These are phyloP conservation scores for Hydropsyche betteni DNA, from an alignment of 2,888 invertebrate species.

Conservation along the genomic window DNA sequence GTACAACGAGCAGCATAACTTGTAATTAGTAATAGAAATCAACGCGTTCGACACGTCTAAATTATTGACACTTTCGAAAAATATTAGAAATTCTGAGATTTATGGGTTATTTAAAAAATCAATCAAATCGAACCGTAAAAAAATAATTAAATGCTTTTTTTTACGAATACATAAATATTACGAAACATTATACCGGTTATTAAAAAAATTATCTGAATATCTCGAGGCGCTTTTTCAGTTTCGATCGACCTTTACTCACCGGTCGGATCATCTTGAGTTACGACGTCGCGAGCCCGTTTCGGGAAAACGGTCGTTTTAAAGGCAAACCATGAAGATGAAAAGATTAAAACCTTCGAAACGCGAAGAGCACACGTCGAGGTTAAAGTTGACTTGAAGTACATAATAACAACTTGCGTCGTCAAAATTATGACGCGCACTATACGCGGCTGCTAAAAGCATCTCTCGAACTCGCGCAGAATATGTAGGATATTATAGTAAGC, in stretches of 20 bases:
- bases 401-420: constrained; percentile 14
- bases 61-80: too few species aligned
- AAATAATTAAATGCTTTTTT: too few species aligned
- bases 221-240: constrained; percentile 2
- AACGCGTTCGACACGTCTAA: too few species aligned
- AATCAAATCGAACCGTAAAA: too few species aligned
- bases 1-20: too few species aligned
- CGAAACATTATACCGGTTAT: too few species aligned
- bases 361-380: constrained; percentile 16
- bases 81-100: too few species aligned
- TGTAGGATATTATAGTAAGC: neutral
- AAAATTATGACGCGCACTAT: constrained; percentile 14
- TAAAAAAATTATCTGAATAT: too few species aligned
- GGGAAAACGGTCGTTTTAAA: constrained; percentile 24
- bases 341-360: constrained; percentile 26
- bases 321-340: constrained; percentile 14
- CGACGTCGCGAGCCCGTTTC: constrained; percentile 12
- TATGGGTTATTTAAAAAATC: too few species aligned
- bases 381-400: constrained; percentile 14
- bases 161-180: too few species aligned
- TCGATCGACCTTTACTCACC: constrained; percentile 23
- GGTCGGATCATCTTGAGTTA: constrained; percentile 10
- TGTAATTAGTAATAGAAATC: too few species aligned
- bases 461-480: neutral
- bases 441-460: neutral